These are phyloP conservation scores for Formica exsecta DNA, from an alignment of 1,140 invertebrate species.

Conservation along the genomic window DNA sequence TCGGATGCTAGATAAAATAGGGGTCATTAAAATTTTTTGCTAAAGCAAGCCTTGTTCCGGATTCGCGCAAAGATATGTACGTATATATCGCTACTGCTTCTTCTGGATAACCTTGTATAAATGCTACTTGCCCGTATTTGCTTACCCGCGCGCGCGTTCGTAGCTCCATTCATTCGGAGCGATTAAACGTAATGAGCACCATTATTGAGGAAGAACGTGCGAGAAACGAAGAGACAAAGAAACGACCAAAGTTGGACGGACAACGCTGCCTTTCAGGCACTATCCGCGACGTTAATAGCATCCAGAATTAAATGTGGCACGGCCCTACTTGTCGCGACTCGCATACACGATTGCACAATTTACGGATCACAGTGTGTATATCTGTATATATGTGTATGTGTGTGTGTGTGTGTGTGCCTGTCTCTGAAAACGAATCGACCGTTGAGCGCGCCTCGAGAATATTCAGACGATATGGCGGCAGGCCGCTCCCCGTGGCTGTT, in stretches of 20 bases:
- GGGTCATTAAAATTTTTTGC: background rate
- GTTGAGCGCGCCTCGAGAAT: conserved; percentile 63
- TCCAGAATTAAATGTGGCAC: conserved; percentile 76
- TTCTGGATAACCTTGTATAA: conserved; percentile 3
- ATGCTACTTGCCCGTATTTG: conserved; percentile 7
- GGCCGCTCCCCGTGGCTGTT: conserved; percentile 42
- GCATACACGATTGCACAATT: conserved; percentile 5
- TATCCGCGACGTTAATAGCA: conserved; percentile 79
- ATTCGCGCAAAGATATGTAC: background rate
- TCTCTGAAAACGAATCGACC: conserved; percentile 67
- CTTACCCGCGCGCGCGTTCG: background rate
- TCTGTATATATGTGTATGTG: background rate
- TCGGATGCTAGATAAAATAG: background rate
- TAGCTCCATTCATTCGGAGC: conserved; percentile 59
- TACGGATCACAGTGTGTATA: too few relatives aligned
- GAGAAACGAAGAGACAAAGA: conserved; percentile 64
- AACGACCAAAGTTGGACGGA: conserved; percentile 70
- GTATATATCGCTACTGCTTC: conserved; percentile 6
- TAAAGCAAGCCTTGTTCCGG: background rate
- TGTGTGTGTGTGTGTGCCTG: background rate
- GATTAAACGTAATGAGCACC: conserved; percentile 73
- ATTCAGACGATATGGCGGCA: conserved; percentile 57
- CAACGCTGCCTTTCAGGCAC: conserved; percentile 78
- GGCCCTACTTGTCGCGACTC: conserved; percentile 54
- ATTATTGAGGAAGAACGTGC: conserved; percentile 69